These are phyloP conservation scores for Aphidius colemani DNA, from an alignment of 2,888 invertebrate genomes.

Conservation along the genomic window DNA sequence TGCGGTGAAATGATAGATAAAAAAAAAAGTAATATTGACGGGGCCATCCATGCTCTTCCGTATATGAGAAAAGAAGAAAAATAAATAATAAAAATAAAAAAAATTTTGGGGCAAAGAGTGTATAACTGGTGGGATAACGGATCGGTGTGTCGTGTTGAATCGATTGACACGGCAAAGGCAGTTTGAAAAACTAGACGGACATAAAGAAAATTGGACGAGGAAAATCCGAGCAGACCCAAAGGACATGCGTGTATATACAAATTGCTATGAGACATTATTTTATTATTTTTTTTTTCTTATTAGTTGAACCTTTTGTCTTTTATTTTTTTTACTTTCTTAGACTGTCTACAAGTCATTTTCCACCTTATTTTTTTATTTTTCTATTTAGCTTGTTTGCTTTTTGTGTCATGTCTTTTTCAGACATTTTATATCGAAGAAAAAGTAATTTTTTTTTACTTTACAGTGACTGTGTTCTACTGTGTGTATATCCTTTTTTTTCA, in stretches of 20 bases:
- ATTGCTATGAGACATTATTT: too few species aligned
- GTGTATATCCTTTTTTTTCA: too few species aligned
- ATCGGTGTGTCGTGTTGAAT: conserved; percentile 42
- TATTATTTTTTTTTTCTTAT: too few species aligned
- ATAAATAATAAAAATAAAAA: conserved; percentile 7
- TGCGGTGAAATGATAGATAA: too few species aligned
- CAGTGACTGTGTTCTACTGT: too few species aligned
- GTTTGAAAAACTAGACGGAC: conserved; percentile 48
- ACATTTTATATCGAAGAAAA: too few species aligned
- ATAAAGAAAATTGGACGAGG: conserved; percentile 54
- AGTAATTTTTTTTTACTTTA: too few species aligned
- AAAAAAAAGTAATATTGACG: too few species aligned
- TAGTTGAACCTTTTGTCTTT: not conserved
- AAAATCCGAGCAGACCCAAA: conserved; percentile 30
- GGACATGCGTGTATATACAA: conserved; percentile 33
- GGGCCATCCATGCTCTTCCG: too few species aligned
- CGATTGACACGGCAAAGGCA: conserved; percentile 49
- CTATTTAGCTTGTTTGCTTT: conserved; percentile 7
- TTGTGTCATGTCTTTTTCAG: not conserved
- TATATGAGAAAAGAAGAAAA: not conserved
- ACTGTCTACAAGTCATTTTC: too few species aligned
- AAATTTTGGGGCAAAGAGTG: conserved; percentile 9
- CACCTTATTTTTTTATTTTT: conserved; percentile 10
- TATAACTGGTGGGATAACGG: conserved; percentile 42
- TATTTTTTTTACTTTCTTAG: conserved; percentile 1